A percentile compares a stretch with the other conserved stretches of the same genome.
phyloP scores from a whole-genome alignment of 2,888 invertebrate species.

The Drosophila flavopinicola region DNA sequence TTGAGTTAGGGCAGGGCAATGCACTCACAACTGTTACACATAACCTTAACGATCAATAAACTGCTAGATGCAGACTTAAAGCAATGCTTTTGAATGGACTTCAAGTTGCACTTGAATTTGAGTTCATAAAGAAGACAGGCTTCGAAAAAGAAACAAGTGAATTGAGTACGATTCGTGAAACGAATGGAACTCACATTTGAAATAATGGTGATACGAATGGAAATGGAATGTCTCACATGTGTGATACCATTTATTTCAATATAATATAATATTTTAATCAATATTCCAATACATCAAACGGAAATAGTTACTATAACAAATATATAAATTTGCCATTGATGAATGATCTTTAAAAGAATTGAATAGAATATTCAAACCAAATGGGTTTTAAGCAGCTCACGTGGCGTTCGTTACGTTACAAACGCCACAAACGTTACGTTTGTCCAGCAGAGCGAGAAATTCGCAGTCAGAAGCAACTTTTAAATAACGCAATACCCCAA shows the following conservation, averaged over 20 bases:
- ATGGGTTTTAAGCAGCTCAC: constrained; percentile 36
- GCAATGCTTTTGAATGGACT: constrained; percentile 3
- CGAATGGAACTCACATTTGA: no score
- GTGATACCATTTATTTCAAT: no score
- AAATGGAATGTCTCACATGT: no score
- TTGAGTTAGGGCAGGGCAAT: constrained; percentile 43
- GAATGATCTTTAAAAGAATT: constrained; percentile 8
- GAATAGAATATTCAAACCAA: not conserved
- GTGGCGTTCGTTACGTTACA: constrained; percentile 26
- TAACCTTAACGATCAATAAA: constrained; percentile 34
- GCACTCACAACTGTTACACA: constrained; percentile 45
- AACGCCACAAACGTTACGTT: no score
- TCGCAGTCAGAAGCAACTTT: constrained; percentile 54
- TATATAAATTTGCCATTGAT: not conserved
- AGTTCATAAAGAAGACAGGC: no score
- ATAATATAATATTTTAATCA: no score
- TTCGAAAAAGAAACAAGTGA: no score
- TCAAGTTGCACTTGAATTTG: not conserved
- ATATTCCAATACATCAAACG: no score
- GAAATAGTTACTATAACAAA: no score
- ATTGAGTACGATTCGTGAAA: no score
- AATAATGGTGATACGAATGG: no score
- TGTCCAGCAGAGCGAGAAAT: constrained; percentile 30
- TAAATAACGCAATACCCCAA: constrained; percentile 47
- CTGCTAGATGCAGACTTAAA: not conserved